A percentile compares a stretch with the other conserved stretches of the same genome.
Evolutionary conservation across 2,888 invertebrate species (phyloP).

Genomic region (Amiota mariae): DNA sequence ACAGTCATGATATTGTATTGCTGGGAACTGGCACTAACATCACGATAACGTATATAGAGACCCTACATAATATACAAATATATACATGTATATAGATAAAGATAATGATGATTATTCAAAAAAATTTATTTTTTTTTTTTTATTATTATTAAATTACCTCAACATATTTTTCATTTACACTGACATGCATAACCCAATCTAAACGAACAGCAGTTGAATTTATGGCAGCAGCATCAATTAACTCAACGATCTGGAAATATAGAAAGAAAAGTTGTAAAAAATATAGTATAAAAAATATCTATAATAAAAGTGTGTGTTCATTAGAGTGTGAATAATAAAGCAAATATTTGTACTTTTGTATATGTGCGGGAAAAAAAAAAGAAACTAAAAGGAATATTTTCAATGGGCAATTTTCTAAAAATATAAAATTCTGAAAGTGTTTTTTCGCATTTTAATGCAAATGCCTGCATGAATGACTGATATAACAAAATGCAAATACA

Average conservation of each 20-base stretch:
- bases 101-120: neutral
- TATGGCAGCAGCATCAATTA: slow-evolving; percentile 77
- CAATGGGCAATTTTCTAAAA: too few species aligned
- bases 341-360: too few species aligned
- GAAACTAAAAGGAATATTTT: too few species aligned
- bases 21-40: slow-evolving; percentile 77
- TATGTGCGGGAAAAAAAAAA: too few species aligned
- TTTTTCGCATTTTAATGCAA: too few species aligned
- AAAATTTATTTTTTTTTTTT: neutral
- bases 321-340: neutral
- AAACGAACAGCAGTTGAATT: slow-evolving; percentile 76
- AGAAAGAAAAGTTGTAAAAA: neutral
- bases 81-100: too few species aligned
- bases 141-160: slow-evolving; percentile 63
- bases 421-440: too few species aligned
- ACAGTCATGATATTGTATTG: slow-evolving; percentile 81
- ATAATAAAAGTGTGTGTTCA: slow-evolving; percentile 16
- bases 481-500: too few species aligned
- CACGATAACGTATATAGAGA: slow-evolving; percentile 80
- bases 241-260: slow-evolving; percentile 79
- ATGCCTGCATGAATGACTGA: too few species aligned
- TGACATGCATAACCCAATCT: slow-evolving; percentile 75
- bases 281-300: neutral
- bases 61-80: slow-evolving; percentile 72
- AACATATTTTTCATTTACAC: slow-evolving; percentile 72